These are phyloP conservation scores for Drosophila aldrichi DNA, from an alignment of 2,888 invertebrate genomes.

Conservation along the genomic window DNA sequence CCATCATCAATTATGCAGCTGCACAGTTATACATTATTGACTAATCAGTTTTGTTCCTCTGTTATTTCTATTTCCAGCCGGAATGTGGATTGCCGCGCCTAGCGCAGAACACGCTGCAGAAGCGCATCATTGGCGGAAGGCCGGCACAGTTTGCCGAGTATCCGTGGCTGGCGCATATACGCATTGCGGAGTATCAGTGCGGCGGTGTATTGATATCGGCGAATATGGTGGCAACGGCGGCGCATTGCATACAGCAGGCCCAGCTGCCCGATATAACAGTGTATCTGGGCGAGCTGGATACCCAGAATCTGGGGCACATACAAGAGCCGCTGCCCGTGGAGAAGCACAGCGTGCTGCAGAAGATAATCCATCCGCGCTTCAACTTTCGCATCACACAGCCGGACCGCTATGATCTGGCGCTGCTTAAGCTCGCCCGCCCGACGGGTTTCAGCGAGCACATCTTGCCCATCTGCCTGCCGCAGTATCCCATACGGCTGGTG, in stretches of 20 bases:
- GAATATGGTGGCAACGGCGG: slow-evolving; percentile 91
- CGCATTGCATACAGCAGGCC: slow-evolving; percentile 93
- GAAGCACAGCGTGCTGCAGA: slow-evolving; percentile 89
- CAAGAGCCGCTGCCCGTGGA: slow-evolving; percentile 89
- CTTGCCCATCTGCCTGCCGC: slow-evolving; percentile 92
- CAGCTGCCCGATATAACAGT: slow-evolving; percentile 90
- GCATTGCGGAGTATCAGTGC: slow-evolving; percentile 93
- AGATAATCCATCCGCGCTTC: slow-evolving; percentile 92
- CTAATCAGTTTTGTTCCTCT: slow-evolving; percentile 20
- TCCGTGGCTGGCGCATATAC: slow-evolving; percentile 94
- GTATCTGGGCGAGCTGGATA: slow-evolving; percentile 93
- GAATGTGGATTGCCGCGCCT: slow-evolving; percentile 90
- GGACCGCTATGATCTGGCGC: slow-evolving; percentile 92
- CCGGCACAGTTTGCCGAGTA: slow-evolving; percentile 91
- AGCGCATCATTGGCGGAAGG: slow-evolving; percentile 92
- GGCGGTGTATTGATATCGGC: slow-evolving; percentile 93
- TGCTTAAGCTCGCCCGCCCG: slow-evolving; percentile 90
- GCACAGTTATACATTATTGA: slow-evolving; percentile 19
- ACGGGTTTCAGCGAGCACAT: slow-evolving; percentile 88
- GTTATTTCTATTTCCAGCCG: slow-evolving; percentile 70
- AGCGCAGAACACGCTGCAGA: slow-evolving; percentile 87
- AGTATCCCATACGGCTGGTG: slow-evolving; percentile 85
- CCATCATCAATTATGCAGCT: slow-evolving; percentile 43
- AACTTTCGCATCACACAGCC: slow-evolving; percentile 93
- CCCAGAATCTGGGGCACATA: slow-evolving; percentile 89